These are phyloP conservation scores for Drosophila sechellia DNA, from an alignment of 1,140 invertebrate genomes.

Conservation along the genomic window DNA sequence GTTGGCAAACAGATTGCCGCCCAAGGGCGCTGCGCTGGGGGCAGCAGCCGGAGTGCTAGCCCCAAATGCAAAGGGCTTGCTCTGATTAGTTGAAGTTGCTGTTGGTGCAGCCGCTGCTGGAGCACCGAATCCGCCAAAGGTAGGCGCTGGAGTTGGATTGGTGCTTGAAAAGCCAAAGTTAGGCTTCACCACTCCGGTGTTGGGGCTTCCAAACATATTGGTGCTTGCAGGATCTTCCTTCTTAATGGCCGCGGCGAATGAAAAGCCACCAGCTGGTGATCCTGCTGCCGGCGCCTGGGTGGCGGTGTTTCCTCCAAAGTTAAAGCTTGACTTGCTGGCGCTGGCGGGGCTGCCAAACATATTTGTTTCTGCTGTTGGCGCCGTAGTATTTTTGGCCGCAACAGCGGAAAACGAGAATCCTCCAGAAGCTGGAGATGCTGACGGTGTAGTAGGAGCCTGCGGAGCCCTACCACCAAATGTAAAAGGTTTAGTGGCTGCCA, in stretches of 20 bases:
- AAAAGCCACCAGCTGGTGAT: slow-evolving; percentile 21
- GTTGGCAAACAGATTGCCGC: slow-evolving; percentile 56
- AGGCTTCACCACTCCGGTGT: slow-evolving; percentile 14
- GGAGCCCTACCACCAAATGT: slow-evolving; percentile 26
- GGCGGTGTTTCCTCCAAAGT: slow-evolving; percentile 35
- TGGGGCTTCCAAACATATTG: slow-evolving; percentile 23
- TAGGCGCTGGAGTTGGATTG: slow-evolving; percentile 3
- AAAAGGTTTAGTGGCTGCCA: slow-evolving; percentile 30
- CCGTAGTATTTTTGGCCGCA: slow-evolving; percentile 25
- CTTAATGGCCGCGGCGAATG: slow-evolving; percentile 5
- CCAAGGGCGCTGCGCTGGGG: slow-evolving; percentile 13
- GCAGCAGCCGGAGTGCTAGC: slow-evolving; percentile 4
- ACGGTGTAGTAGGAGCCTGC: background rate
- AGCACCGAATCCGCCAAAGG: slow-evolving; percentile 51
- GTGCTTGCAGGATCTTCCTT: slow-evolving; percentile 12
- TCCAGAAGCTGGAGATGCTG: slow-evolving; percentile 22
- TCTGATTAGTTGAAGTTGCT: slow-evolving; percentile 10
- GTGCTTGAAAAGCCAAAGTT: slow-evolving; percentile 18
- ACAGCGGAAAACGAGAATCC: slow-evolving; percentile 56
- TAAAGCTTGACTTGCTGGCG: slow-evolving; percentile 42
- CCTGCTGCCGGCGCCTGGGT: slow-evolving; percentile 2
- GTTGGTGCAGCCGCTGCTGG: background rate
- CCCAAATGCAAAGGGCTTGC: slow-evolving; percentile 66
- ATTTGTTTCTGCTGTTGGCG: slow-evolving; percentile 9
- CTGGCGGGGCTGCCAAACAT: slow-evolving; percentile 30